A percentile compares a stretch with the other conserved stretches of the same genome.
These are phyloP conservation scores for Tiliqua scincoides DNA, from an alignment of 2,113 vertebrate genomes.

Conservation along the genomic window DNA sequence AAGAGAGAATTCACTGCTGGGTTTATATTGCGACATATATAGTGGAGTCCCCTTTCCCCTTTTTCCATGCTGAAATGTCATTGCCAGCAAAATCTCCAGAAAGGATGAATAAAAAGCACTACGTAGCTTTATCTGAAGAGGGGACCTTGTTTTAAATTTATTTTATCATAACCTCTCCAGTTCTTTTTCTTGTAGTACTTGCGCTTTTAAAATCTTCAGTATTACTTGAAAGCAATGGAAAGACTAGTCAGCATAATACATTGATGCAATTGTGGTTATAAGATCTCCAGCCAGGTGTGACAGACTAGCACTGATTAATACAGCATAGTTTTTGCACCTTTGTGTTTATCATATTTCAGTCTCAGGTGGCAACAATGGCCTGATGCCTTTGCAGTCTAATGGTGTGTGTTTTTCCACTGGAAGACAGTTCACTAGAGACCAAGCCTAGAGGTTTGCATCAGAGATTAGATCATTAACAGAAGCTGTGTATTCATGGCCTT, in stretches of 20 bases:
- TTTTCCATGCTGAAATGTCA: background rate
- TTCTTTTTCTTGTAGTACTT: background rate
- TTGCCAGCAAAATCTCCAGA: background rate
- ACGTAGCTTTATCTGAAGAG: background rate
- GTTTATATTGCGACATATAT: accelerated
- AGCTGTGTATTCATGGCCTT: accelerated
- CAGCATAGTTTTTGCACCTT: accelerated
- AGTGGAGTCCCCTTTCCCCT: background rate
- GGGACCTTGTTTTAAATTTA: background rate
- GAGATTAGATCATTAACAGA: constrained; percentile 36
- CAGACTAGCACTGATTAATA: background rate
- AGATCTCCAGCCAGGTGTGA: accelerated
- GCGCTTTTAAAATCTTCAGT: background rate
- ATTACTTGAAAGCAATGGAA: background rate
- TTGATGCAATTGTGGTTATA: background rate
- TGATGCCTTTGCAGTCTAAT: background rate
- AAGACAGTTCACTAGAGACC: constrained; percentile 13
- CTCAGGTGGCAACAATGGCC: background rate
- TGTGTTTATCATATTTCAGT: accelerated
- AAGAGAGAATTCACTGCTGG: background rate
- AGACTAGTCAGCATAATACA: accelerated
- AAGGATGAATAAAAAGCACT: background rate
- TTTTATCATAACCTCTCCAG: background rate
- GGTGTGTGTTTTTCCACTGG: accelerated
- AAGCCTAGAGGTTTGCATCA: constrained; percentile 38